phyloP scores from a whole-genome alignment of 2,113 vertebrate genomes.

The Colossoma macropomum region DNA sequence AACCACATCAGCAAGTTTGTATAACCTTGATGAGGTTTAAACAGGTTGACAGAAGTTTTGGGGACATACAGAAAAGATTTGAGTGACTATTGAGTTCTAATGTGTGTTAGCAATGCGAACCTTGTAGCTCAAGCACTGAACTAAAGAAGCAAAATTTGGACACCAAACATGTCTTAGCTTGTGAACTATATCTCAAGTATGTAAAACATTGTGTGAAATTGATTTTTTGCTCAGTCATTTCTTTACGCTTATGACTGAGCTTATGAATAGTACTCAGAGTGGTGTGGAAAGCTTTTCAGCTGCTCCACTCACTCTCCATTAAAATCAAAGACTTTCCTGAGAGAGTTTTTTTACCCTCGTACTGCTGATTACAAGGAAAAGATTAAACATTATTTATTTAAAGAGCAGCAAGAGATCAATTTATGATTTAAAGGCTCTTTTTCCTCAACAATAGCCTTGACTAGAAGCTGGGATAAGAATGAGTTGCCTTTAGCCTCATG shows the following conservation, averaged over 20 bases:
- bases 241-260: not conserved
- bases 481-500: not conserved
- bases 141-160: too few species aligned
- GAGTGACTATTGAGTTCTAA: too few species aligned
- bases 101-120: too few species aligned
- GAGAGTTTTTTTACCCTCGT: not conserved
- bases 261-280: not conserved
- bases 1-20: too few species aligned
- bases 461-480: not conserved
- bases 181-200: too few species aligned
- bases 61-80: too few species aligned
- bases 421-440: not conserved
- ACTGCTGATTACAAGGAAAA: slow-evolving; percentile 4
- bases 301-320: slow-evolving; percentile 1
- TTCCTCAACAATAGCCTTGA: not conserved
- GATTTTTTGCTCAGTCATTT: not conserved
- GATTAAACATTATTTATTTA: not conserved
- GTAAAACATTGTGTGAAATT: too few species aligned
- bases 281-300: not conserved
- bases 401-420: slow-evolving; percentile 1
- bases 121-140: too few species aligned
- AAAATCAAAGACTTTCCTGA: not conserved
- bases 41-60: too few species aligned
- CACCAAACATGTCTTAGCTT: too few species aligned
- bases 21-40: too few species aligned